Evolutionary conservation across 2,797 vertebrate genomes (phyloP).

Genomic region (Sebastes matsubarae): DNA sequence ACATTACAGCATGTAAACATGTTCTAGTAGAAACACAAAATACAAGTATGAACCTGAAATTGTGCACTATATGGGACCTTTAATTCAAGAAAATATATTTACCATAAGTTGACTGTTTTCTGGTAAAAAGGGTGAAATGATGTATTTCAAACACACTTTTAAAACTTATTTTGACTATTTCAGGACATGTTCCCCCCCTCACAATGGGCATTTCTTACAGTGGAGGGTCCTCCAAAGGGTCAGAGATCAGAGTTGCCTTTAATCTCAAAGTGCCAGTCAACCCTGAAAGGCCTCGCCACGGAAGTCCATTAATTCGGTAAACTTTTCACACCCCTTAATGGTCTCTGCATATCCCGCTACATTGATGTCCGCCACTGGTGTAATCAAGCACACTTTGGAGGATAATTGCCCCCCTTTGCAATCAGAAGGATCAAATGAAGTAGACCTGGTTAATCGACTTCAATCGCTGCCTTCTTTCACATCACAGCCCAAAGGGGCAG

Average conservation of each 20-base stretch:
- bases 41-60: no score
- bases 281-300: constrained; percentile 76
- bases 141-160: background rate
- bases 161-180: background rate
- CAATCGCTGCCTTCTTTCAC: constrained; percentile 65
- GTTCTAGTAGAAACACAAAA: no score
- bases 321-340: constrained; percentile 82
- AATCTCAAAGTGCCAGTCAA: constrained; percentile 82
- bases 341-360: constrained; percentile 77
- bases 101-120: background rate
- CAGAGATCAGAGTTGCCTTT: constrained; percentile 74
- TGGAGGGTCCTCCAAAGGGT: constrained; percentile 36
- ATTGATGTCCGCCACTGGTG: constrained; percentile 80
- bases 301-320: constrained; percentile 83
- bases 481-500: constrained; percentile 64
- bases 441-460: constrained; percentile 77
- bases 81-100: background rate
- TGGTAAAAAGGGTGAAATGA: background rate
- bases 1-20: no score
- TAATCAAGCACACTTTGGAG: constrained; percentile 80
- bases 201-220: background rate
- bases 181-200: no score
- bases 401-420: constrained; percentile 76
- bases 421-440: constrained; percentile 81
- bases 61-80: no score